Evolutionary conservation across 2,797 vertebrate genomes (phyloP).

Genomic region (Lithobates pipiens): DNA sequence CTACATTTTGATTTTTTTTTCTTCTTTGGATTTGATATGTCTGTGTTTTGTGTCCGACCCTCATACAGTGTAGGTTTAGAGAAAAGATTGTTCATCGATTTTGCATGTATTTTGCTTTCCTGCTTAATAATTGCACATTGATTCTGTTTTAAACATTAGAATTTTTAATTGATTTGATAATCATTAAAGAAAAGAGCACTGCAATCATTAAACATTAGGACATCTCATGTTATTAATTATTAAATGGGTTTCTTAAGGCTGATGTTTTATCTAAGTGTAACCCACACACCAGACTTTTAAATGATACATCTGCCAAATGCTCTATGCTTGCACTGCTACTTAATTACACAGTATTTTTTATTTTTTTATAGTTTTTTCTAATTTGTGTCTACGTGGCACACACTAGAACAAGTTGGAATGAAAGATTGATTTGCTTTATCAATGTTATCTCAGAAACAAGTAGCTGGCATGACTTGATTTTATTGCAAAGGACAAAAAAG

Average conservation of each 20-base stretch:
- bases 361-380: background rate
- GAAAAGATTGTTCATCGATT: background rate
- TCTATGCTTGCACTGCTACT: constrained; percentile 5
- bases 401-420: constrained; percentile 10
- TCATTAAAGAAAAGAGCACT: constrained; percentile 10
- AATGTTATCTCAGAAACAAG: constrained; percentile 16
- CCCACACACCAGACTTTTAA: background rate
- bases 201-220: constrained; percentile 19
- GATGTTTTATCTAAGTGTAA: constrained; percentile 22
- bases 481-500: background rate
- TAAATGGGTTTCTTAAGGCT: constrained; percentile 14
- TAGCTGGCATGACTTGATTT: constrained; percentile 1
- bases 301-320: constrained; percentile 19
- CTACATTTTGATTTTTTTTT: no score
- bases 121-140: background rate
- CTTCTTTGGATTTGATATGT: no score
- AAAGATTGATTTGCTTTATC: constrained; percentile 24
- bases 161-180: background rate
- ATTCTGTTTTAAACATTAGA: background rate
- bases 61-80: no score
- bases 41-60: no score
- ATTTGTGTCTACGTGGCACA: constrained; percentile 29
- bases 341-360: background rate
- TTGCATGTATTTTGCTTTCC: background rate
- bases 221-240: constrained; percentile 26